Evolutionary conservation across 2,113 vertebrate genomes (phyloP), one percentile per base, ranked within the genome.

Genomic region (Mionectes macconnelli): DNA sequence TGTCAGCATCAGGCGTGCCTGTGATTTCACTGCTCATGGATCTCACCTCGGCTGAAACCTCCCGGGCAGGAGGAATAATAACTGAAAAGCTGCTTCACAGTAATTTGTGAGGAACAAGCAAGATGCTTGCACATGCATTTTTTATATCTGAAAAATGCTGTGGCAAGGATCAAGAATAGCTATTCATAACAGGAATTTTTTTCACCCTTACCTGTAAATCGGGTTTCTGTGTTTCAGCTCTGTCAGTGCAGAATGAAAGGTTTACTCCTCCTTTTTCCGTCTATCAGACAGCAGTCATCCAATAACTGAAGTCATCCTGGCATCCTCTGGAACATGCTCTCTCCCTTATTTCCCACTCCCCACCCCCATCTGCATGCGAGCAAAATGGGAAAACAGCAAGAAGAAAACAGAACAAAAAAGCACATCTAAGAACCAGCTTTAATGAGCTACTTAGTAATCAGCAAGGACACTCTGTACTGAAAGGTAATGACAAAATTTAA

Each of bases 21-120:
- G 96, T 96, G 95, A 95, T 97, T 97, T 98, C 98, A 97, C 98
- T 98, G 97, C 97, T 98, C 98, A 96, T 97, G 97, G 98, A 98
- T 98, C 97, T 98, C 98, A 97, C 98, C 98, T 97, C 96, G 91
- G 97, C 94, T 97, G 80, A 95, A 66, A 96, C 50, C 80, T 96
- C 79, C 66, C 93, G 95, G 94, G 96, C 97, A 80, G 92, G 57
- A 96, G 95, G 94, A 96, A 90, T 72, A 96, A 95, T 74, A 95
- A 93, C 12, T 66, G 81, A 84, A 94, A 95, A 82, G 87, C 80
- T 95, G 90, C 78, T 94, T 94, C 55, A 64, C 53, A 96, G 75
- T 87, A 62, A 89, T 82, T 91, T 94, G 90, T 78, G 50, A 95
- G 59, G 59, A 94, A 91, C 23, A 84, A 83, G 96, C 92, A 84